Conservation (phyloP, 2,888 invertebrate species). For the Lordiphosa fenestrarum region DNA sequence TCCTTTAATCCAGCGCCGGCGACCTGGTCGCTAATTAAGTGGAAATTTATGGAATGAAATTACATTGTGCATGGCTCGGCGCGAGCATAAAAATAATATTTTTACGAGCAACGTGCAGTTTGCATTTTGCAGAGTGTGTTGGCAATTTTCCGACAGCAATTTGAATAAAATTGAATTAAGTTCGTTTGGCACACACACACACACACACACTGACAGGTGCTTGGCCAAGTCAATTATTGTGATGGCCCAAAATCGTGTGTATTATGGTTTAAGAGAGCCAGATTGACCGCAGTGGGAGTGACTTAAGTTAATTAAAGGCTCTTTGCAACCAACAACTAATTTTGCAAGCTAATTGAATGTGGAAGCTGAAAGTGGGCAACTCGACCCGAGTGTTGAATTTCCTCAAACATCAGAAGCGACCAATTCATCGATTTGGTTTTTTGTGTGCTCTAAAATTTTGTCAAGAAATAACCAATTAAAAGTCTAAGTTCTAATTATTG, state of each 20-base stretch:
- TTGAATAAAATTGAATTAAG: conserved; percentile 71
- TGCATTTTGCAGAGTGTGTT: conserved; percentile 10
- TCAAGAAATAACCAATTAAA: neutral
- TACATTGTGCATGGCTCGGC: conserved; percentile 40
- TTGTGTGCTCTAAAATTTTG: neutral
- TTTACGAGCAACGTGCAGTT: conserved; percentile 31
- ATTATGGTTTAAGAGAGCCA: conserved; percentile 22
- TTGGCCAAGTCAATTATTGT: conserved; percentile 42
- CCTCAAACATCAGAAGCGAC: conserved; percentile 16
- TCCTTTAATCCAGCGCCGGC: conserved; percentile 8
- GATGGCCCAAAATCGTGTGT: conserved; percentile 39
- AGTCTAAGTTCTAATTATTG: neutral
- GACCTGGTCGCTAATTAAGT: conserved; percentile 60
- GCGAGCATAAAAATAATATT: conserved; percentile 62
- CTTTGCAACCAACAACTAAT: conserved; percentile 25
- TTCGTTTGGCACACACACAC: conserved; percentile 25
- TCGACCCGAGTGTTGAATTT: conserved; percentile 19
- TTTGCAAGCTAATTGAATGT: conserved; percentile 21
- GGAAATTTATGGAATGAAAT: conserved; percentile 70
- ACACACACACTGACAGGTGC: conserved; percentile 10
- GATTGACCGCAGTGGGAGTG: conserved; percentile 36
- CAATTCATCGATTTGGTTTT: conserved; percentile 2
- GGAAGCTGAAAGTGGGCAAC: neutral
- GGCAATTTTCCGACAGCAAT: conserved; percentile 61
- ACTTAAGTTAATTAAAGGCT: conserved; percentile 25